Conservation (phyloP, 2,797 vertebrate species). For the Acomys russatus region DNA sequence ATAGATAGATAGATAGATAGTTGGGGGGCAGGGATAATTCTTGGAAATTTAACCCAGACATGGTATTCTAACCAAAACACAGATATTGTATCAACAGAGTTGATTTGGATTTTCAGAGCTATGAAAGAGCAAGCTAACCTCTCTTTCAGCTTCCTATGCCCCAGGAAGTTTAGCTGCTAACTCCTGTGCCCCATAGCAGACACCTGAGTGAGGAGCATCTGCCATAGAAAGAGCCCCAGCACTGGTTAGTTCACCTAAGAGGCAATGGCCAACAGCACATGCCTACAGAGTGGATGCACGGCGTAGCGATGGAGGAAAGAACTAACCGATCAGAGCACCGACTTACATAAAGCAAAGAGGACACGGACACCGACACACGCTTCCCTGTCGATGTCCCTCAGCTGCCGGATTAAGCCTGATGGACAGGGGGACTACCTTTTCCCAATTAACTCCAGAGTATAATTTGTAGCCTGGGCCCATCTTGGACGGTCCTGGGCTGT, state of each 20-base stretch:
- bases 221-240: background rate
- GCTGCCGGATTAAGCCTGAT: slow-evolving; percentile 83
- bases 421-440: slow-evolving; percentile 80
- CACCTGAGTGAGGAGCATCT: background rate
- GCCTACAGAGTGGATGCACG: background rate
- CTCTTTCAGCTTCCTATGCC: background rate
- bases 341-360: slow-evolving; percentile 63
- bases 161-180: background rate
- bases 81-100: background rate
- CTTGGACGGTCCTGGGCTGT: slow-evolving; percentile 89
- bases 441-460: slow-evolving; percentile 94
- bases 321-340: background rate
- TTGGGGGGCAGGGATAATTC: too few relatives aligned
- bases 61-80: background rate
- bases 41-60: slow-evolving; percentile 20
- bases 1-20: background rate
- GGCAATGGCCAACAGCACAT: background rate
- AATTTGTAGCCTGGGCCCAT: slow-evolving; percentile 94
- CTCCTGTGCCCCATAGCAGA: background rate
- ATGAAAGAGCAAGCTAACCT: slow-evolving; percentile 17
- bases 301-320: background rate
- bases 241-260: background rate
- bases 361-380: background rate
- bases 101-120: slow-evolving; percentile 25
- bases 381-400: slow-evolving; percentile 54